Base-by-base conservation (phyloP, 2,113 vertebrate genomes). In the Marmota flaviventris region DNA sequence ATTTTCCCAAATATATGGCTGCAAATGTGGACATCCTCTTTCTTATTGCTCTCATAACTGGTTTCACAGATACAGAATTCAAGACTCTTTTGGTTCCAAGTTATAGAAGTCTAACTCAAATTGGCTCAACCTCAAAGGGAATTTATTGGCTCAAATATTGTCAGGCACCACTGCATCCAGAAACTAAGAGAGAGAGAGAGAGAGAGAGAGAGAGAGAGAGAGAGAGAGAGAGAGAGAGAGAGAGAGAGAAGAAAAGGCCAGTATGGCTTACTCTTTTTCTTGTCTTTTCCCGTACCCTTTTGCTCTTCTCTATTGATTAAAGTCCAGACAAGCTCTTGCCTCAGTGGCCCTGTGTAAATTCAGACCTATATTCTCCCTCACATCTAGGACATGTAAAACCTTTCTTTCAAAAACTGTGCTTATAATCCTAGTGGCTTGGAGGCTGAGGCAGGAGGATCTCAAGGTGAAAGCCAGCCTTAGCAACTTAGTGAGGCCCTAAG, bases 111-210 rank as follows among this genome's bases (percentile, higher is more conserved):
- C 17, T 85, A 56, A 77, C 39, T 82, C 79, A 91, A 58, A 93
- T 34, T 76, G 51, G 18, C 37, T 93, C 48, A 63, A 90, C 22
- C 25, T 94, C 56, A 88, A 79, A 29, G 67, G 45, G 14, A 25
- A 82, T 79, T 85, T 85, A 24, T 87, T 97, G 75, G 22, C 45
- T 94, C 4, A 94, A 29, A 70, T 88, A 72, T 72, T 95, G 7
- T 91, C 77, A 92, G 45, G 24, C 17, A 86, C 27, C 45, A 9
- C 22, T 90, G 12, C 20, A 72, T 91, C 12, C 37, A 94, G n/a
- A 18, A 16, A 85, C 4, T 85, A 18, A 56, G 1, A 56, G 37
- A 37, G 37, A 37, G 37, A 37, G 37, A 37, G 37, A 39, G 39
- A 39, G 39, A 56, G 61, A 25, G 20, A 58, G 17, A 58, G 5